Base-by-base conservation (phyloP, 30 jellyfish, hydroid and myxozoan genomes). In the Chironex yamaguchii region DNA sequence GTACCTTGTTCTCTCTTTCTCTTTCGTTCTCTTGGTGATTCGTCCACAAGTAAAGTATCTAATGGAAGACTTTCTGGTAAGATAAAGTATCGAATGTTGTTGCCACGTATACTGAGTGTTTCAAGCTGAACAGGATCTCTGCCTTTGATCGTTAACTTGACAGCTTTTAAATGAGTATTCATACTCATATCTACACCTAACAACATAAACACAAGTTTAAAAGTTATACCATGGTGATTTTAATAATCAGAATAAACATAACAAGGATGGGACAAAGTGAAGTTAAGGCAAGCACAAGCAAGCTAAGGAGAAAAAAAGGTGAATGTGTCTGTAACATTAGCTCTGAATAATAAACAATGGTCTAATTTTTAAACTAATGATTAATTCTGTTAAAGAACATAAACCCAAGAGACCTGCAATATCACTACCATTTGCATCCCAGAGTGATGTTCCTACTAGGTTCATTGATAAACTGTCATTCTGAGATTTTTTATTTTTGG, bases 121-220 rank as follows among this genome's bases (percentile, higher is more conserved):
- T 94, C 97, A 1, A 94, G 90, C 50, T 88, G 99, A 22, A 94
- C 97, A 21, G 99, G 97, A 25, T 94, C 99, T 34, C 79, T 76
- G 2, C 97, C 97, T 79, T 94, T 94, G 52, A 81, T 48, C 20
- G 97, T 89, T 90, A 94, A 67, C 36, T 94, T 94, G 58, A 94
- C 99, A 32, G 97, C 97, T 84, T 94, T 94, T 20, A 94, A 73
- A 52, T 94, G 97, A 30, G 99, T 94, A 78, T 94, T 94, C 99
- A 94, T 94, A 33, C 97, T 88, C 99, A 94, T 94, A 53, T 94
- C 99, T 49, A 94, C 96, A 24, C 99, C 99, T 94, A 58, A 28
- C 11, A 12, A 21, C 14, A 34, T 32, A 50, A 48, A 35, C 52
- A 49, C n/a, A 36, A 33, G 14, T 14, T 4, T 6, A 14, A 58